Evolutionary conservation across 1,140 invertebrate species (phyloP).

Genomic region (Monochamus saltuarius): DNA sequence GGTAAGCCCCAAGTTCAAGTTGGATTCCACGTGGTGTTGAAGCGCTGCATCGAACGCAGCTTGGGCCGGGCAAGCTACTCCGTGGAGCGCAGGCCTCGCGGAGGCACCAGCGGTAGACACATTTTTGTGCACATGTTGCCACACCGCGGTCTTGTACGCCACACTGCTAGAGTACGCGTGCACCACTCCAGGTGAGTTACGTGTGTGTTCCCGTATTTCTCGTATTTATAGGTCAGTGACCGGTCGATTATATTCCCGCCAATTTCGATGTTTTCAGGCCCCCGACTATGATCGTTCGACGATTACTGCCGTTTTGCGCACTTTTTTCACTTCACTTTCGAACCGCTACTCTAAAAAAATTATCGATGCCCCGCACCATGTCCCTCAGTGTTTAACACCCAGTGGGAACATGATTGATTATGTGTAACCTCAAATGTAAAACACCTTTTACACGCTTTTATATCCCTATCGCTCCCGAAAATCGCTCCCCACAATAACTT

Average conservation of each 20-base stretch:
- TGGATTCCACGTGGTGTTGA: slow-evolving; percentile 25
- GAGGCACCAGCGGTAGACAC: slow-evolving; percentile 25
- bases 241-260: slow-evolving; percentile 7
- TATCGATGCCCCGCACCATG: no score
- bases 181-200: slow-evolving; percentile 36
- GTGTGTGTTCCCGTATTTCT: slow-evolving; percentile 30
- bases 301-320: no score
- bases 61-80: slow-evolving; percentile 32
- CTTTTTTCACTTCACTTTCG: not conserved
- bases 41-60: slow-evolving; percentile 38
- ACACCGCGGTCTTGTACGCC: slow-evolving; percentile 30
- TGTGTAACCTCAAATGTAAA: no score
- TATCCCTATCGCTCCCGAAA: no score
- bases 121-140: slow-evolving; percentile 38
- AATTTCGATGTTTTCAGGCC: not conserved
- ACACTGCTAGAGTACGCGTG: slow-evolving; percentile 26
- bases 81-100: slow-evolving; percentile 24
- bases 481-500: no score
- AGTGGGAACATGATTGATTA: no score
- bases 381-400: no score
- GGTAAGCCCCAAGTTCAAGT: slow-evolving; percentile 20
- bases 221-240: slow-evolving; percentile 37
- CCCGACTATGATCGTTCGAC: no score
- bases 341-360: not conserved
- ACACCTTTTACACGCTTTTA: no score